phyloP scores from a whole-genome alignment of 2,113 vertebrate species.

The Baryphthengus martii region DNA sequence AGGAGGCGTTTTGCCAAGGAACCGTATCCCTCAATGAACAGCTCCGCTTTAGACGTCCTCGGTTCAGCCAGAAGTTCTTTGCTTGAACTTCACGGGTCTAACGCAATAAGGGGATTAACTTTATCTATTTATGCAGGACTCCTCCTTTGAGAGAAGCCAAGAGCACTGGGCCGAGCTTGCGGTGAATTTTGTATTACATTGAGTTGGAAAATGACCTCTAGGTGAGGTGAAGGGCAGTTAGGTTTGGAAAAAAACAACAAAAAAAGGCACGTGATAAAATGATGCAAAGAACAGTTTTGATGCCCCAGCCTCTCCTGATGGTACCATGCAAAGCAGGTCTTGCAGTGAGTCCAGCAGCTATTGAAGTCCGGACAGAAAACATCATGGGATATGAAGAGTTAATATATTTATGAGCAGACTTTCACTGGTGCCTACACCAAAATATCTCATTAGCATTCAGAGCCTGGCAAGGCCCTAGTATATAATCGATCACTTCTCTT shows the following conservation, averaged over 20 bases:
- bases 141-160: conserved; percentile 7
- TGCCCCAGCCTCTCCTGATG: neutral
- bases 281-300: neutral
- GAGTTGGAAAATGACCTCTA: neutral
- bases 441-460: conserved; percentile 18
- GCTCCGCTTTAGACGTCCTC: neutral
- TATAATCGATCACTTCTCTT: neutral
- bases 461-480: neutral
- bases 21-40: neutral
- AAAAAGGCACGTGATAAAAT: neutral
- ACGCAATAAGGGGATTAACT: conserved; percentile 46
- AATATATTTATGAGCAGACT: neutral
- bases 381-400: neutral
- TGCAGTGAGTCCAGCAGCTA: neutral
- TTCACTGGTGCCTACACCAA: neutral
- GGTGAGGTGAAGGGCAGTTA: conserved; percentile 4
- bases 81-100: conserved; percentile 30
- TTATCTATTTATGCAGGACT: conserved; percentile 32
- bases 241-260: neutral
- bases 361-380: neutral
- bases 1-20: neutral
- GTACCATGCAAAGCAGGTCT: neutral
- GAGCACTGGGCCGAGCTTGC: neutral
- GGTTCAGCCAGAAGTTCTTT: neutral
- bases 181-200: neutral